Percentiles rank a stretch among this genome's conserved stretches.
Evolutionary conservation across 2,888 invertebrate genomes (phyloP).

Genomic region (Emmelina monodactyla): DNA sequence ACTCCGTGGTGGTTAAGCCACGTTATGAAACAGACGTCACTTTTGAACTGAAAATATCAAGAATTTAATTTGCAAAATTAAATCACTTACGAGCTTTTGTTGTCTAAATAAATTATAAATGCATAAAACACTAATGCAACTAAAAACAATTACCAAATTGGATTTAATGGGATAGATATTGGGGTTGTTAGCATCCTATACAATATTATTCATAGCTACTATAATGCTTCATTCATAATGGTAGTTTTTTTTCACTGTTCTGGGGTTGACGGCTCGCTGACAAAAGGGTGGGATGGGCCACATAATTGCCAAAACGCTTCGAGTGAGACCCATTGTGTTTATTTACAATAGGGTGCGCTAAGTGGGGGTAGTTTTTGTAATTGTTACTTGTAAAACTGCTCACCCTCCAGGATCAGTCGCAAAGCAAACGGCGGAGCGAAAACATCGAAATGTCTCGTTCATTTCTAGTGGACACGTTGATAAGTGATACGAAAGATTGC

Average conservation of each 20-base stretch:
- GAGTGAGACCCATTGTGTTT: conserved; percentile 59
- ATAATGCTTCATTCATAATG: conserved; percentile 57
- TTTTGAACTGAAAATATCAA: conserved; percentile 1
- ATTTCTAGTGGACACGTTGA: conserved; percentile 81
- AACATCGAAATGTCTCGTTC: conserved; percentile 75
- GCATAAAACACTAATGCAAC: conserved; percentile 26
- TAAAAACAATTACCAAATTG: conserved; percentile 53
- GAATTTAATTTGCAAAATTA: too few species aligned
- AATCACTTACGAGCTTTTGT: too few species aligned
- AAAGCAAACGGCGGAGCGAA: conserved; percentile 28
- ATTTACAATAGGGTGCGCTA: conserved; percentile 59
- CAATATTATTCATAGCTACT: conserved; percentile 64
- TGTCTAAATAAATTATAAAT: conserved; percentile 19
- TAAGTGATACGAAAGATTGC: conserved; percentile 69
- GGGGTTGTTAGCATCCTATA: conserved; percentile 55
- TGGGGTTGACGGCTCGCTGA: conserved; percentile 57
- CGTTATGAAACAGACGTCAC: too few species aligned
- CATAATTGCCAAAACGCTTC: conserved; percentile 66
- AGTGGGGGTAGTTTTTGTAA: conserved; percentile 67
- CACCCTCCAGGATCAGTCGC: conserved; percentile 43
- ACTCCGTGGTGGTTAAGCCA: too few species aligned
- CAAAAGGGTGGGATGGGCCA: conserved; percentile 65
- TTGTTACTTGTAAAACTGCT: conserved; percentile 46
- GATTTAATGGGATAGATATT: conserved; percentile 62
- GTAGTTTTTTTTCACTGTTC: conserved; percentile 41